A percentile compares a stretch with the other conserved stretches of the same genome.
Evolutionary conservation across 2,113 vertebrate genomes (phyloP).

Genomic region (Solenodon paradoxus): DNA sequence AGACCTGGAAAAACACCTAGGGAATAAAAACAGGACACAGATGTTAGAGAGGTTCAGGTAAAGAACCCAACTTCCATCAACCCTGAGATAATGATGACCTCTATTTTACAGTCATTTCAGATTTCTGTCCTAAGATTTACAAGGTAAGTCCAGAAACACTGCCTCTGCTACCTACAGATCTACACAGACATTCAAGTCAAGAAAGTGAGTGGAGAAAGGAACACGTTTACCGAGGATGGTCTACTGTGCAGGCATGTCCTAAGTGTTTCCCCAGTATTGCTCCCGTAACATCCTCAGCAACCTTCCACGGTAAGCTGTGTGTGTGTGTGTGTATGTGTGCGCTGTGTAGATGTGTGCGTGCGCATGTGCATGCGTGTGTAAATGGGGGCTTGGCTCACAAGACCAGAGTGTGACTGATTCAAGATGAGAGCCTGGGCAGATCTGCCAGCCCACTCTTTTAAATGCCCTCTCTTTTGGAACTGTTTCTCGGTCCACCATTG

Average conservation of each 20-base stretch:
- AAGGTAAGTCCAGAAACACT: neutral
- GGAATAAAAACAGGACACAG: conserved; percentile 61
- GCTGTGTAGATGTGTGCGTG: too few relatives aligned
- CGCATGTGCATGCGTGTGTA: too few relatives aligned
- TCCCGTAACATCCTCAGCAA: neutral
- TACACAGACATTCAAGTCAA: neutral
- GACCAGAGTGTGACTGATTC: neutral
- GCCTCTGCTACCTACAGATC: neutral
- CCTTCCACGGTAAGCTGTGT: neutral
- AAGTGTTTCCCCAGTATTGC: neutral
- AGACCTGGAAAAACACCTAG: conserved; percentile 98
- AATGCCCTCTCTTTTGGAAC: neutral
- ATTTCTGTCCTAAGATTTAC: neutral
- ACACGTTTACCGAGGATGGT: neutral
- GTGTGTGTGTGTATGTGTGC: too few relatives aligned
- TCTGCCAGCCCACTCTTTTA: neutral
- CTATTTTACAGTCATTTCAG: neutral
- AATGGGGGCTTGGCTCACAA: neutral
- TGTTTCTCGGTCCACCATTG: neutral
- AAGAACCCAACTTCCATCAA: neutral
- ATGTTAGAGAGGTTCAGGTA: conserved; percentile 6
- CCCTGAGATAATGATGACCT: neutral
- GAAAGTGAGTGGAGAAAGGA: neutral
- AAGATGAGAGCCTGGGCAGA: neutral
- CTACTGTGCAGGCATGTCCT: neutral